Percentiles rank a stretch among this genome's conserved stretches.
Conservation (phyloP, 2,797 vertebrate genomes). For the Sebastes oblongus region DNA sequence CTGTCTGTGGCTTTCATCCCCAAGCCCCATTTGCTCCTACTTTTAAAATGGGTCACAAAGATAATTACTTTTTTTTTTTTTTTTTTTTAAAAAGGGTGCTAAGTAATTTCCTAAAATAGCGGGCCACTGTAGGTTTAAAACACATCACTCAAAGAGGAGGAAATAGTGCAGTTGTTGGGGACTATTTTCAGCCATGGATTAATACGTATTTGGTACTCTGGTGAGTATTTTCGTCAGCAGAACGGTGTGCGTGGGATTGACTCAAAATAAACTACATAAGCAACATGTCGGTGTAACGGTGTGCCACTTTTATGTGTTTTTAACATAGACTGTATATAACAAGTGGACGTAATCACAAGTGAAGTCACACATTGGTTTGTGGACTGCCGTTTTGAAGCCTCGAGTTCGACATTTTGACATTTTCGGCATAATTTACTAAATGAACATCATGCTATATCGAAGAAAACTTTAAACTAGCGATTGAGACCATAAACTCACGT, state of each 20-base stretch:
- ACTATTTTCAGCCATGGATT: slow-evolving; percentile 7
- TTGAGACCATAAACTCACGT: no score
- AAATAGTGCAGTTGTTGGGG: not conserved
- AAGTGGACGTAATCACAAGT: no score
- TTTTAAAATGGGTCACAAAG: not conserved
- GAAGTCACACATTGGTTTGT: no score
- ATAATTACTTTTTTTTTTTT: not conserved
- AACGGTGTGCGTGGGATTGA: not conserved
- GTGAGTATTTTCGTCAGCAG: not conserved
- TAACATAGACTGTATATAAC: no score
- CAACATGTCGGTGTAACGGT: no score
- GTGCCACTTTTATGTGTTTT: no score
- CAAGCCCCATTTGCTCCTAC: not conserved
- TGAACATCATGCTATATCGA: no score
- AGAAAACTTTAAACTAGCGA: no score
- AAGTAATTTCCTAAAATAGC: not conserved
- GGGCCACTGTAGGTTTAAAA: not conserved
- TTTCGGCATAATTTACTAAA: no score
- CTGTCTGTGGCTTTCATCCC: not conserved
- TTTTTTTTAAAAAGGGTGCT: not conserved
- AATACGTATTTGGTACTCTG: not conserved
- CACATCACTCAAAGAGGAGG: not conserved
- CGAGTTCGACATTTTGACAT: no score
- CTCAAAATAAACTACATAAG: not conserved
- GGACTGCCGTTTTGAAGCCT: no score